Evolutionary conservation across 1,140 invertebrate genomes (phyloP), one percentile per base, ranked within the genome.

Genomic region (Philotrypesis tridentata): DNA sequence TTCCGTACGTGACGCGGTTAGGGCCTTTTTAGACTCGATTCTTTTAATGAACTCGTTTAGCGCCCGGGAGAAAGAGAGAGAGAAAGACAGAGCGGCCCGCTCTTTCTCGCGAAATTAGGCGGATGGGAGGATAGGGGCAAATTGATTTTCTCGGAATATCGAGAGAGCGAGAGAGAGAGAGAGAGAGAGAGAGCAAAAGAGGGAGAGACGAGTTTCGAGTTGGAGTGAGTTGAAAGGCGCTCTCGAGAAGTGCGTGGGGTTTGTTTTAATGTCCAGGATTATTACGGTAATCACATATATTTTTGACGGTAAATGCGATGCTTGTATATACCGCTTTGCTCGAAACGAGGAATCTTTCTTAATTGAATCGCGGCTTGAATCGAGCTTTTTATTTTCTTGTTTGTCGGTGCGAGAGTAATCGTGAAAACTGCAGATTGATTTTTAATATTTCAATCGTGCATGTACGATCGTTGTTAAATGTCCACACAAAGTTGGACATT

Each of bases 11-110:
- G 82, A 83, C 72, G 82, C 48, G 70, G 70, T 79, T 61, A 60
- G 21, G 48, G 29, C 67, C 68, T 40, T 72, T 81, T 81, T 70
- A 67, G n/a, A n/a, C 40, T 61, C 70, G 71, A 79, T 79, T 79
- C 82, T 74, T 79, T 79, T 74, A 79, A 83, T 79, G 76, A 83
- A 83, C 70, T 83, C 63, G 81, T 83, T 83, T 82, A 73, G 61
- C 75, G 33, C 75, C 27, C 48, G 6, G 6, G 21, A n/a, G n/a
- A n/a, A n/a, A n/a, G n/a, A n/a, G n/a, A n/a, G n/a, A n/a, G n/a
- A n/a, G n/a, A n/a, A n/a, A n/a, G n/a, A n/a, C n/a, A n/a, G n/a
- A n/a, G n/a, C n/a, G 0, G 17, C 27, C 7, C 11, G 25, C 25
- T 40, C n/a, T n/a, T n/a, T n/a, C n/a, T n/a, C n/a, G 73, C 11